Percentiles rank a stretch among this genome's conserved stretches.
These are phyloP conservation scores for Drosophila putrida DNA, from an alignment of 2,888 invertebrate species.

Conservation along the genomic window DNA sequence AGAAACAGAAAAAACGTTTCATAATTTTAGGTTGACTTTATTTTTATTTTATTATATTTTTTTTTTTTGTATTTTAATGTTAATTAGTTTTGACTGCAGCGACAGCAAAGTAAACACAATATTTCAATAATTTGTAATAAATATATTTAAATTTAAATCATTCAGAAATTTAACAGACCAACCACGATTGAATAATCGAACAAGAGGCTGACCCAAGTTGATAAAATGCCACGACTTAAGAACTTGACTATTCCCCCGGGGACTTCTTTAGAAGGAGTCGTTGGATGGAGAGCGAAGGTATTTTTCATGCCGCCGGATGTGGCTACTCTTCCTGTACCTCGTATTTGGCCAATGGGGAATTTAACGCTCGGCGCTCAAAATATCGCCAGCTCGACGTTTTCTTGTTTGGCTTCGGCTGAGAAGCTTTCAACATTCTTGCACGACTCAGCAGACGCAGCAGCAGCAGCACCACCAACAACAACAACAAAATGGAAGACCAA, in stretches of 20 bases:
- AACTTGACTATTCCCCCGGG: constrained; percentile 21
- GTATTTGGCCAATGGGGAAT: constrained; percentile 49
- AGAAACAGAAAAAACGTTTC: constrained; percentile 52
- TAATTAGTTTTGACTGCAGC: constrained; percentile 69
- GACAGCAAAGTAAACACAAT: constrained; percentile 43
- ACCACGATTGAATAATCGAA: constrained; percentile 27
- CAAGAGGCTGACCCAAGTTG: constrained; percentile 8
- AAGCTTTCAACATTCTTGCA: constrained; percentile 50
- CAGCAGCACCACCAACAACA: constrained; percentile 1
- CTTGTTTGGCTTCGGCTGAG: constrained; percentile 56
- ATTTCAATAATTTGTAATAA: constrained; percentile 34
- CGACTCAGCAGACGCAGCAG: constrained; percentile 32
- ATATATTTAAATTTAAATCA: constrained; percentile 53
- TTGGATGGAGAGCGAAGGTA: constrained; percentile 18
- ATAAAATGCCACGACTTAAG: constrained; percentile 13
- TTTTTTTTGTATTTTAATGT: constrained; percentile 69
- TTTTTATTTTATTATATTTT: constrained; percentile 23
- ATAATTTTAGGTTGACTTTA: constrained; percentile 70
- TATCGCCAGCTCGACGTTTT: constrained; percentile 38
- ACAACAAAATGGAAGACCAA: constrained; percentile 18
- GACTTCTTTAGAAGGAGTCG: neutral
- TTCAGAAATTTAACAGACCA: constrained; percentile 27
- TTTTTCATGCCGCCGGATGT: constrained; percentile 55
- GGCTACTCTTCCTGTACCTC: constrained; percentile 23
- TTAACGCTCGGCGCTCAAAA: constrained; percentile 67